Conservation (phyloP, 2,113 vertebrate genomes). For the Sebastes fasciatus region DNA sequence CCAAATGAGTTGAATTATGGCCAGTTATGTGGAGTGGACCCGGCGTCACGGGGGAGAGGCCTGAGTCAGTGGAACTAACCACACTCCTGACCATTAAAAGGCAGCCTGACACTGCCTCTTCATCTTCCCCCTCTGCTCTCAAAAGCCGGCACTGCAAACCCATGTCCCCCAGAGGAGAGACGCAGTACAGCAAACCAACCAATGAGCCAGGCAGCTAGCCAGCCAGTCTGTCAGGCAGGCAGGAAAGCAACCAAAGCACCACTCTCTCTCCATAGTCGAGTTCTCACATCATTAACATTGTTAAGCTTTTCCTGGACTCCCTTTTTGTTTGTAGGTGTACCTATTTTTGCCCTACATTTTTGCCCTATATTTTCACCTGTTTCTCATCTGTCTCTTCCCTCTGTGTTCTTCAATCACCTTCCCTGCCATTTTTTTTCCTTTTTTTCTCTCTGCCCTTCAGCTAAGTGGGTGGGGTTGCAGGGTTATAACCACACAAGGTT, state of each 20-base stretch:
- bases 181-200: slow-evolving; percentile 49
- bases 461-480: slow-evolving; percentile 45
- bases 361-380: slow-evolving; percentile 27
- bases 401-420: slow-evolving; percentile 32
- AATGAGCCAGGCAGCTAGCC: slow-evolving; percentile 42
- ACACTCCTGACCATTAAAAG: slow-evolving; percentile 88
- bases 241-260: slow-evolving; percentile 43
- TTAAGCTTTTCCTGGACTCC: slow-evolving; percentile 52
- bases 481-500: slow-evolving; percentile 72
- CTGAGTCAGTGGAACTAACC: slow-evolving; percentile 84
- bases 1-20: slow-evolving; percentile 87
- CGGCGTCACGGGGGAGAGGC: slow-evolving; percentile 78
- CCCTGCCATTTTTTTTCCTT: slow-evolving; percentile 7
- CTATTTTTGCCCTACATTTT: slow-evolving; percentile 8
- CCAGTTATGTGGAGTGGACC: slow-evolving; percentile 85
- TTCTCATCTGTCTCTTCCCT: slow-evolving; percentile 8
- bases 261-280: slow-evolving; percentile 18
- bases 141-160: slow-evolving; percentile 69
- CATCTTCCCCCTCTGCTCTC: slow-evolving; percentile 78
- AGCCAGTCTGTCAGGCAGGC: slow-evolving; percentile 25
- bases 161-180: slow-evolving; percentile 71
- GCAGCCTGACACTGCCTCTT: slow-evolving; percentile 84
- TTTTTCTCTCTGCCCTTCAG: slow-evolving; percentile 40
- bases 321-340: slow-evolving; percentile 14
- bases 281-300: slow-evolving; percentile 58